These are phyloP conservation scores for Lagria hirta DNA, from an alignment of 2,888 invertebrate species.

Conservation along the genomic window DNA sequence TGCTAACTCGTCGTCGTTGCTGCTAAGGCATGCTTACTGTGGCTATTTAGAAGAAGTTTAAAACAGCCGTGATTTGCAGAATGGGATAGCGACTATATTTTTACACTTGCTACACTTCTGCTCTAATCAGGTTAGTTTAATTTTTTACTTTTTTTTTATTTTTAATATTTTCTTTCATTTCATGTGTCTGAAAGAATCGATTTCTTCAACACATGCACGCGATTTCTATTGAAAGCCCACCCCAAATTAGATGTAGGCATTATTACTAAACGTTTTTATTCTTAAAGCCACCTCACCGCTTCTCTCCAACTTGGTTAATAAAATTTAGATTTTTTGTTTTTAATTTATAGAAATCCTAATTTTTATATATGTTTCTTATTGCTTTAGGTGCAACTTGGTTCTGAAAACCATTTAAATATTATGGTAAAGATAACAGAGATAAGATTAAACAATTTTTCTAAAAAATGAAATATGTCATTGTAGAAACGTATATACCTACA, in stretches of 20 bases:
- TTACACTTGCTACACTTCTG: slow-evolving; percentile 23
- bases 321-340: too few relatives aligned
- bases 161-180: background rate
- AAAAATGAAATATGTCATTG: too few relatives aligned
- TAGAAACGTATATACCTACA: too few relatives aligned
- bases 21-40: slow-evolving; percentile 25
- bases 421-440: too few relatives aligned
- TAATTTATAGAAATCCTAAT: too few relatives aligned
- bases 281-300: background rate
- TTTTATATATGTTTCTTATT: too few relatives aligned
- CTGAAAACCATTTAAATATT: too few relatives aligned
- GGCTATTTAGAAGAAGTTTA: slow-evolving; percentile 27
- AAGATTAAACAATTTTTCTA: too few relatives aligned
- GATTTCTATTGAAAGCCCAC: slow-evolving; percentile 3
- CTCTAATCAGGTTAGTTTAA: slow-evolving; percentile 30
- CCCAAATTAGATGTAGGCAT: background rate
- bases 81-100: slow-evolving; percentile 38
- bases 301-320: background rate
- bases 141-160: slow-evolving; percentile 2
- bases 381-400: too few relatives aligned
- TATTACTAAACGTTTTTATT: background rate
- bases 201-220: slow-evolving; percentile 10
- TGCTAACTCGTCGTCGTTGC: slow-evolving; percentile 25
- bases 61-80: slow-evolving; percentile 26
- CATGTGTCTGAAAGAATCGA: too few relatives aligned